A percentile compares a stretch with the other conserved stretches of the same genome.
These are phyloP conservation scores for Stegodyphus mimosarum DNA, from an alignment of 1,140 invertebrate genomes.

Conservation along the genomic window DNA sequence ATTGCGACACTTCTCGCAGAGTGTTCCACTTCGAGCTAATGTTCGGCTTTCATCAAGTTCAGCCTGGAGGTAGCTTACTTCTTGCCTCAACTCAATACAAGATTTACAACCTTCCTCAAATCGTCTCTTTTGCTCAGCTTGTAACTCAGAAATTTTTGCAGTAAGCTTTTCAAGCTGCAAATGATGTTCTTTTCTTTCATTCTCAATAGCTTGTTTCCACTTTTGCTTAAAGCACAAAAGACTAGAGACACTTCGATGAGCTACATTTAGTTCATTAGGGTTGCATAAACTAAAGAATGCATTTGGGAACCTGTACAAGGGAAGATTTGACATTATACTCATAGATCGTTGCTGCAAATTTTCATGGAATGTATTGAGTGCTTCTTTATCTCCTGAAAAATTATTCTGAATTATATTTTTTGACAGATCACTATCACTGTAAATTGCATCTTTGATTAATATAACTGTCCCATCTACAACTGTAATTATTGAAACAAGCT, in stretches of 20 bases:
- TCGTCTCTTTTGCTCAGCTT: slow-evolving; percentile 24
- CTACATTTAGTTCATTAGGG: slow-evolving; percentile 43
- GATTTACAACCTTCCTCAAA: slow-evolving; percentile 25
- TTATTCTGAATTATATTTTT: slow-evolving; percentile 14
- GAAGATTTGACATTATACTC: slow-evolving; percentile 37
- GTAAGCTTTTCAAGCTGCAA: slow-evolving; percentile 18
- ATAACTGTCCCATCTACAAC: slow-evolving; percentile 39
- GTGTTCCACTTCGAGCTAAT: slow-evolving; percentile 16
- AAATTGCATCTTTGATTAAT: slow-evolving; percentile 46
- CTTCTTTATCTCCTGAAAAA: not conserved
- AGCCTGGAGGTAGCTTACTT: slow-evolving; percentile 49
- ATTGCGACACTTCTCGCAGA: slow-evolving; percentile 39
- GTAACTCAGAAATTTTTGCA: slow-evolving; percentile 7
- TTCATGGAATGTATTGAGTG: slow-evolving; percentile 36
- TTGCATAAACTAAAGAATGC: slow-evolving; percentile 31
- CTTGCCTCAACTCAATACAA: slow-evolving; percentile 40
- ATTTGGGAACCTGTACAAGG: slow-evolving; percentile 27
- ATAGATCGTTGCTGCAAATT: slow-evolving; percentile 18
- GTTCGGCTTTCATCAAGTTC: slow-evolving; percentile 42
- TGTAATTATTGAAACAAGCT: slow-evolving; percentile 37
- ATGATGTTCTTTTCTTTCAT: slow-evolving; percentile 3
- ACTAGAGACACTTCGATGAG: slow-evolving; percentile 55
- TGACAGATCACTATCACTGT: slow-evolving; percentile 8
- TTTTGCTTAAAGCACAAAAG: slow-evolving; percentile 49
- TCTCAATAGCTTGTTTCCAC: slow-evolving; percentile 36